Evolutionary conservation across 2,113 vertebrate species (phyloP).

Genomic region (Gobius niger): DNA sequence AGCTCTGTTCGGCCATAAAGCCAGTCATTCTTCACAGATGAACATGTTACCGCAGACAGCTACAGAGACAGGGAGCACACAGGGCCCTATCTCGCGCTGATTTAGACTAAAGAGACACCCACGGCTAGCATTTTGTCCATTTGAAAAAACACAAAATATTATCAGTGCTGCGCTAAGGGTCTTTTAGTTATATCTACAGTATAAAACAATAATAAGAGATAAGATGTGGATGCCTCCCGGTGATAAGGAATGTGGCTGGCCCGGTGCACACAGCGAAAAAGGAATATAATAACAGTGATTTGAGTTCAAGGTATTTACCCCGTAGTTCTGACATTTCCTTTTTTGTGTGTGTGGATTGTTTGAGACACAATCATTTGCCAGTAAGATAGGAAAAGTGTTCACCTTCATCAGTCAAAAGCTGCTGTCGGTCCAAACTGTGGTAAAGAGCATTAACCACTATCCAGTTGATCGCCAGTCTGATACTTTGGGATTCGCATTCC

Average conservation of each 20-base stretch:
- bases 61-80: constrained; percentile 18
- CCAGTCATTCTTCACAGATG: constrained; percentile 62
- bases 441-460: too few species aligned
- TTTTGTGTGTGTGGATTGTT: too few species aligned
- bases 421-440: too few species aligned
- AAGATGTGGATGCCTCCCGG: not conserved
- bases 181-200: not conserved
- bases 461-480: too few species aligned
- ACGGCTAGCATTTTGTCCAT: constrained; percentile 21
- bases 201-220: constrained; percentile 3
- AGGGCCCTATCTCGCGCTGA: constrained; percentile 15
- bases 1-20: constrained; percentile 64
- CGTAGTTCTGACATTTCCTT: too few species aligned
- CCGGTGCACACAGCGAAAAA: not conserved
- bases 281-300: too few species aligned
- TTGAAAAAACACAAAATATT: not conserved
- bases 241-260: not conserved
- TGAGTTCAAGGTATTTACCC: too few species aligned
- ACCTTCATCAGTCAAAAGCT: too few species aligned
- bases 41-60: constrained; percentile 51
- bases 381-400: too few species aligned
- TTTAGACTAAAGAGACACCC: constrained; percentile 36
- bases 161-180: not conserved
- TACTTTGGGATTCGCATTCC: too few species aligned
- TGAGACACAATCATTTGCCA: too few species aligned